These are phyloP conservation scores for Serranus cabrilla DNA, from an alignment of 2,797 vertebrate genomes.

Conservation along the genomic window DNA sequence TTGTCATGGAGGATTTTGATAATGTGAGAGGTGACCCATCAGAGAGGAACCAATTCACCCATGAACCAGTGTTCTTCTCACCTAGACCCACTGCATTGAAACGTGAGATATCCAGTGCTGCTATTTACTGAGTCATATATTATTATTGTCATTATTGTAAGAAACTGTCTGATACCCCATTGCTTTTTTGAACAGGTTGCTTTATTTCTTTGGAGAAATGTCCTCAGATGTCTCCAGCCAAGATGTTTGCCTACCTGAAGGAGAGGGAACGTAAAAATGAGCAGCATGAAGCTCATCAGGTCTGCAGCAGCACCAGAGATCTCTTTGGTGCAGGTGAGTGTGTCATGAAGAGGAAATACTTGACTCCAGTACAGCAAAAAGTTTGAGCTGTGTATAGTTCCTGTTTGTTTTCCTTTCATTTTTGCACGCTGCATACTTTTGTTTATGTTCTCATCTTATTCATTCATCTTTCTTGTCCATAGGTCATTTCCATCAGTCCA, in stretches of 20 bases:
- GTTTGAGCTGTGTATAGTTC: background rate
- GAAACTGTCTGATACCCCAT: background rate
- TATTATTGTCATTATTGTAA: too few relatives aligned
- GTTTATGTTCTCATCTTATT: background rate
- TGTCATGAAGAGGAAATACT: background rate
- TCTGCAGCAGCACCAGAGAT: conserved; percentile 39
- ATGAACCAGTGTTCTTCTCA: conserved; percentile 7
- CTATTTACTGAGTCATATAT: background rate
- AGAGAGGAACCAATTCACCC: background rate
- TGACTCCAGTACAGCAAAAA: background rate
- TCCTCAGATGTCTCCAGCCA: conserved; percentile 68
- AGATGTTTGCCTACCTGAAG: conserved; percentile 77
- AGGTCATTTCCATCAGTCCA: conserved; percentile 36
- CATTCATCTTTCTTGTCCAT: background rate
- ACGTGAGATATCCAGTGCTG: conserved; percentile 36
- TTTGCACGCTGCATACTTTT: background rate
- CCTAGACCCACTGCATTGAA: conserved; percentile 46
- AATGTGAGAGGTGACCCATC: background rate
- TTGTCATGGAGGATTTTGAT: background rate
- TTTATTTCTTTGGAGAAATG: conserved; percentile 10
- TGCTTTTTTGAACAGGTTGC: conserved; percentile 62
- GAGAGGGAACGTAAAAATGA: conserved; percentile 53
- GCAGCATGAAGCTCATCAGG: conserved; percentile 5
- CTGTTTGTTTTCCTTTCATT: background rate
- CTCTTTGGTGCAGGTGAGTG: conserved; percentile 54